Conservation (phyloP, 2,797 vertebrate genomes). For the Acanthurus leucopareius region DNA sequence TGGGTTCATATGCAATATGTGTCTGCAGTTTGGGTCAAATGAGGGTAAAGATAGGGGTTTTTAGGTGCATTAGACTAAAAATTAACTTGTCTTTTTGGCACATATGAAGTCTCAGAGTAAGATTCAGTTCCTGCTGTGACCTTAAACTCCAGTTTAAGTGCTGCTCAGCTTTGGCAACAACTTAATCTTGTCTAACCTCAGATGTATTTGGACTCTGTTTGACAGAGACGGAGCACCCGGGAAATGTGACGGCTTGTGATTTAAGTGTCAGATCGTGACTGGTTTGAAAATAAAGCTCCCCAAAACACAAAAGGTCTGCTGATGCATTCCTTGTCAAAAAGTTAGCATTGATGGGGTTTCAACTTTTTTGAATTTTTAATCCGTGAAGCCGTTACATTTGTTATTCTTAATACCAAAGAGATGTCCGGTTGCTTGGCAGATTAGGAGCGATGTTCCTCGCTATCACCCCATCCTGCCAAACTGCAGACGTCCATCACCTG, state of each 20-base stretch:
- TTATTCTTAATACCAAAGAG: slow-evolving; percentile 16
- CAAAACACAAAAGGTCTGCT: slow-evolving; percentile 14
- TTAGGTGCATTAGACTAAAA: slow-evolving; percentile 42
- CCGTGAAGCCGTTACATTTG: neutral
- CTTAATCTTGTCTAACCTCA: slow-evolving; percentile 62
- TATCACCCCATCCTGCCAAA: slow-evolving; percentile 53
- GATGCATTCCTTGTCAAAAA: slow-evolving; percentile 14
- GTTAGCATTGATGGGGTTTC: slow-evolving; percentile 7
- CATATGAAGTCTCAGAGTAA: slow-evolving; percentile 37
- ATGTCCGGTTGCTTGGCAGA: slow-evolving; percentile 39
- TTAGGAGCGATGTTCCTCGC: slow-evolving; percentile 12
- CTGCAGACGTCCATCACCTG: slow-evolving; percentile 50
- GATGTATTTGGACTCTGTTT: slow-evolving; percentile 50
- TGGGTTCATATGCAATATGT: slow-evolving; percentile 53
- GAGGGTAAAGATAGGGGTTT: slow-evolving; percentile 35
- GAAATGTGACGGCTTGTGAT: slow-evolving; percentile 39
- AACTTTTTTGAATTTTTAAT: slow-evolving; percentile 14
- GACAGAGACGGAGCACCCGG: slow-evolving; percentile 47
- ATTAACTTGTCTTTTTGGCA: slow-evolving; percentile 53
- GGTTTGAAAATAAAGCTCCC: slow-evolving; percentile 20
- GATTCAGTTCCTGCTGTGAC: slow-evolving; percentile 42
- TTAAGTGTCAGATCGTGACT: slow-evolving; percentile 51
- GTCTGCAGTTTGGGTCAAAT: slow-evolving; percentile 47
- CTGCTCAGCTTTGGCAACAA: slow-evolving; percentile 57
- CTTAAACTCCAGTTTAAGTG: slow-evolving; percentile 54